Evolutionary conservation across 2,888 invertebrate genomes (phyloP).

Genomic region (Galeruca laticollis): DNA sequence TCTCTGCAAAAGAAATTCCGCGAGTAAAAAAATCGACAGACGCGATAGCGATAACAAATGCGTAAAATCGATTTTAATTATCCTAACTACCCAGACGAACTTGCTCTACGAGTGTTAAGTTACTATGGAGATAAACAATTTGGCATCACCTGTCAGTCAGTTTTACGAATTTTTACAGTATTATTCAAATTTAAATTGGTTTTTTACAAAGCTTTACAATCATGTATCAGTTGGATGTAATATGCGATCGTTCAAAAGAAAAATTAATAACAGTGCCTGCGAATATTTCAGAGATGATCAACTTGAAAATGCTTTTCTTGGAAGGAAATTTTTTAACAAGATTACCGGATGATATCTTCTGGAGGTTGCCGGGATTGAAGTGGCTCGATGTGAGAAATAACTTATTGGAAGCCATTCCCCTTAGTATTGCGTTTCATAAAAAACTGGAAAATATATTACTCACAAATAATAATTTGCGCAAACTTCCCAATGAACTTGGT

Average conservation of each 20-base stretch:
- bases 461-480: conserved; percentile 73
- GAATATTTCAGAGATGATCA: conserved; percentile 58
- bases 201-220: conserved; percentile 14
- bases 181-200: conserved; percentile 36
- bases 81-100: conserved; percentile 5
- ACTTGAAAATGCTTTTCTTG: conserved; percentile 69
- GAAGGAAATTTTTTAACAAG: conserved; percentile 70
- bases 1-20: background rate
- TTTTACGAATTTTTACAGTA: conserved; percentile 32
- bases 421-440: conserved; percentile 70
- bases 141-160: conserved; percentile 1
- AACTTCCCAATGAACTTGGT: conserved; percentile 75
- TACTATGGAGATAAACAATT: conserved; percentile 35
- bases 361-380: conserved; percentile 69
- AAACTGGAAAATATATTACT: conserved; percentile 74
- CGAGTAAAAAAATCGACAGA: background rate
- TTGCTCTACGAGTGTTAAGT: conserved; percentile 16
- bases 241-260: conserved; percentile 62
- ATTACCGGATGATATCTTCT: conserved; percentile 72
- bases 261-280: conserved; percentile 59
- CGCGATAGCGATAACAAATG: conserved; percentile 1
- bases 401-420: conserved; percentile 70
- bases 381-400: conserved; percentile 78
- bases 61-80: conserved; percentile 35
- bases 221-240: conserved; percentile 58